These are phyloP conservation scores for Tenthredo scrophulariae DNA, from an alignment of 2,888 invertebrate genomes.

Conservation along the genomic window DNA sequence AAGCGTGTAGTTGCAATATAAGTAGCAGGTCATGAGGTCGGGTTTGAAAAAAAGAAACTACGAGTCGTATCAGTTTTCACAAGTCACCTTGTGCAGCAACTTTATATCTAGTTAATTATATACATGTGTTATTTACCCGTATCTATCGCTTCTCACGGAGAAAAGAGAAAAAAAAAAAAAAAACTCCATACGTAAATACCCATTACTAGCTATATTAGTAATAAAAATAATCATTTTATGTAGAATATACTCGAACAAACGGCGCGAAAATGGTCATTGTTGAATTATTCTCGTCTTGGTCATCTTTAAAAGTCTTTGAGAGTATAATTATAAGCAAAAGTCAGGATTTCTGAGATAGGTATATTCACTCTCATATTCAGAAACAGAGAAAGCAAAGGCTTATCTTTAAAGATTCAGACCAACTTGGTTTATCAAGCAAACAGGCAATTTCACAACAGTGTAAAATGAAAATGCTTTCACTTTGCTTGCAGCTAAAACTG, in stretches of 20 bases:
- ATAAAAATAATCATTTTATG: neutral
- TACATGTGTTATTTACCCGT: neutral
- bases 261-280: neutral
- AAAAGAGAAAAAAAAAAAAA: neutral
- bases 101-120: neutral
- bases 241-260: neutral
- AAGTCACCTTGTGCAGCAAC: neutral
- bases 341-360: neutral
- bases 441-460: too few species aligned
- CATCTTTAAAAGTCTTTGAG: neutral
- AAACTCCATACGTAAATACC: neutral
- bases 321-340: neutral
- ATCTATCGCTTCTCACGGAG: neutral
- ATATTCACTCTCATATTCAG: neutral
- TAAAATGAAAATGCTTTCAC: neutral
- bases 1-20: neutral
- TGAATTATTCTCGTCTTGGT: neutral
- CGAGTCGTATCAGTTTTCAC: conserved; percentile 3
- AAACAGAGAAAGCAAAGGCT: neutral
- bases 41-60: neutral
- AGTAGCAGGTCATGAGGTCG: conserved; percentile 12
- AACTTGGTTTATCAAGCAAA: too few species aligned
- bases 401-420: neutral
- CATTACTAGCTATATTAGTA: neutral
- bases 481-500: neutral